These are phyloP conservation scores for Dorcus hopei DNA, from an alignment of 2,888 invertebrate genomes.

Conservation along the genomic window DNA sequence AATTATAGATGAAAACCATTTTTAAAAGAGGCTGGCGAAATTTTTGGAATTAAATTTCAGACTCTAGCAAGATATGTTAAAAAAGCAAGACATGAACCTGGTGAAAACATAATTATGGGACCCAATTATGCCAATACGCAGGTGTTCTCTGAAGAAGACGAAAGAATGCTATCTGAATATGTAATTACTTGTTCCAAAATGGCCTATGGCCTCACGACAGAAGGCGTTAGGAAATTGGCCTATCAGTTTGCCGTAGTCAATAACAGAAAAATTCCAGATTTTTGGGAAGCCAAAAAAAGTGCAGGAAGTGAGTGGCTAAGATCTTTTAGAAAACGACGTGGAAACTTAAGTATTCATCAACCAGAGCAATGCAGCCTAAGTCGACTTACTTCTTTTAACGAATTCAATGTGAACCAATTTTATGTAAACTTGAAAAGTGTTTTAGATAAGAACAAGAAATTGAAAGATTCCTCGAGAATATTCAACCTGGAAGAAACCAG, in stretches of 20 bases:
- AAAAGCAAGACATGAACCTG: slow-evolving; percentile 1
- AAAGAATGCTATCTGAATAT: slow-evolving; percentile 4
- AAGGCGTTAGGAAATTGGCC: slow-evolving; percentile 8
- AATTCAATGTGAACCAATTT: neutral
- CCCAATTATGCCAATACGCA: slow-evolving; percentile 8
- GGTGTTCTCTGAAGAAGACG: slow-evolving; percentile 6
- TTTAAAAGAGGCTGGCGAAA: slow-evolving; percentile 4
- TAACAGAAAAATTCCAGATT: slow-evolving; percentile 16
- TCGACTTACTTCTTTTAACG: slow-evolving; percentile 1
- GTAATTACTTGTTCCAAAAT: slow-evolving; percentile 8
- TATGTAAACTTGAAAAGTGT: neutral
- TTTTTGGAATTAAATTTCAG: slow-evolving; percentile 5
- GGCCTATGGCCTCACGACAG: slow-evolving; percentile 12
- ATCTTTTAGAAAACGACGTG: slow-evolving; percentile 5
- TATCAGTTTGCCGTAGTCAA: slow-evolving; percentile 21
- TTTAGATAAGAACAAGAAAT: neutral
- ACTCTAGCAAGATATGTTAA: slow-evolving; percentile 6
- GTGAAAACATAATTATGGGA: slow-evolving; percentile 2
- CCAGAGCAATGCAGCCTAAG: slow-evolving; percentile 6
- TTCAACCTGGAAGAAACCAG: neutral
- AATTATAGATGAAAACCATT: slow-evolving; percentile 10
- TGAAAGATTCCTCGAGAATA: neutral
- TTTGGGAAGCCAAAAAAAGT: slow-evolving; percentile 14
- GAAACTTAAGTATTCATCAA: slow-evolving; percentile 5
- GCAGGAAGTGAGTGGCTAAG: slow-evolving; percentile 14